Evolutionary conservation across 2,888 invertebrate species (phyloP).

Genomic region (Drosophila infuscata): DNA sequence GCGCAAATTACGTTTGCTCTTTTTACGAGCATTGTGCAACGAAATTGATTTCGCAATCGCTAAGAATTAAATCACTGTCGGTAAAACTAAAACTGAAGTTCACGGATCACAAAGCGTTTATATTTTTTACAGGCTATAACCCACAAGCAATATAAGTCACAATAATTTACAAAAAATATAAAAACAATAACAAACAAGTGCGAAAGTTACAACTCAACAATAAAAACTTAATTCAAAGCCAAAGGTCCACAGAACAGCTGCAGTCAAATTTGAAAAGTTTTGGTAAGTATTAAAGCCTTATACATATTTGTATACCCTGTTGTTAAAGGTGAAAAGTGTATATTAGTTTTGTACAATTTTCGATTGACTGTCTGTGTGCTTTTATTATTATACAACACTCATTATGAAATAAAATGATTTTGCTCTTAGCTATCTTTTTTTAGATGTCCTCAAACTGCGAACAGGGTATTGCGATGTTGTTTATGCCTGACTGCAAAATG

Average conservation of each 20-base stretch:
- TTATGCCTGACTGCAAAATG: neutral
- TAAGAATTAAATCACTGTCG: slow-evolving; percentile 16
- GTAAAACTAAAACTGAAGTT: neutral
- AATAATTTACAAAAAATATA: slow-evolving; percentile 53
- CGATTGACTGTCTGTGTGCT: neutral
- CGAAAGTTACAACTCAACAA: slow-evolving; percentile 12
- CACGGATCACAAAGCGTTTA: neutral
- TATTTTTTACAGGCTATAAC: slow-evolving; percentile 18
- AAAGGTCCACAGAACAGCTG: slow-evolving; percentile 15
- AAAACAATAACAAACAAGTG: slow-evolving; percentile 22
- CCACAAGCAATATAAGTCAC: slow-evolving; percentile 63
- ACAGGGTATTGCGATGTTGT: neutral
- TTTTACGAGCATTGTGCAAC: slow-evolving; percentile 48
- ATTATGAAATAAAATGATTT: neutral
- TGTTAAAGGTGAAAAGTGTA: no score
- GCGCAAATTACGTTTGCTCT: slow-evolving; percentile 41
- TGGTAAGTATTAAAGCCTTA: slow-evolving; percentile 43
- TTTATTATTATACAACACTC: neutral
- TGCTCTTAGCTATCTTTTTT: no score
- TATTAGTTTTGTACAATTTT: neutral
- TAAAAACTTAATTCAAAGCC: slow-evolving; percentile 20
- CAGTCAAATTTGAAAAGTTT: slow-evolving; percentile 13
- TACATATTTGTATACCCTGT: neutral
- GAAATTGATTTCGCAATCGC: slow-evolving; percentile 53
- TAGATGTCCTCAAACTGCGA: neutral